phyloP scores from a whole-genome alignment of 1,140 invertebrate genomes.

The Thaumatotibia leucotreta region DNA sequence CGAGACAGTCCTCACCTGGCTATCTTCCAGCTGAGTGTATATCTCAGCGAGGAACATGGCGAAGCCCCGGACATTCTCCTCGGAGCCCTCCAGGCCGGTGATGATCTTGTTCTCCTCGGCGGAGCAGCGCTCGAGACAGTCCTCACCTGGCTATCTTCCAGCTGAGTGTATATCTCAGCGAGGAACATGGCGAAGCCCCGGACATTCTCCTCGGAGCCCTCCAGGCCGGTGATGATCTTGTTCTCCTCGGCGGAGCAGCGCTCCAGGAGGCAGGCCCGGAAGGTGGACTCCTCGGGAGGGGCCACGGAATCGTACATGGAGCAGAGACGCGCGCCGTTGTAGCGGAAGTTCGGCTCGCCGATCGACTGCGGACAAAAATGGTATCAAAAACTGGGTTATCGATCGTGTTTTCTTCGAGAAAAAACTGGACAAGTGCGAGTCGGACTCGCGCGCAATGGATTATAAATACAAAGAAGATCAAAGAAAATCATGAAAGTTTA shows the following conservation, averaged over 20 bases:
- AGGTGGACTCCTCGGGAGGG: constrained; percentile 69
- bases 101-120: constrained; percentile 71
- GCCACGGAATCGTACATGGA: constrained; percentile 77
- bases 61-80: constrained; percentile 72
- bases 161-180: constrained; percentile 74
- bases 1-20: too few relatives aligned
- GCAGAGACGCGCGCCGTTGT: constrained; percentile 81
- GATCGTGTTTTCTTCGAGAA: too few relatives aligned
- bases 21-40: constrained; percentile 73
- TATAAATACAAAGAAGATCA: too few relatives aligned
- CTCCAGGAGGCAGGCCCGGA: constrained; percentile 74
- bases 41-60: constrained; percentile 76
- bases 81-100: constrained; percentile 57
- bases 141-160: constrained; percentile 70
- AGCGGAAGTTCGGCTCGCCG: constrained; percentile 81
- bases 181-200: constrained; percentile 75
- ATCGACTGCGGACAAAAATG: constrained; percentile 75
- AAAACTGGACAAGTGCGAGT: too few relatives aligned
- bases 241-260: constrained; percentile 68
- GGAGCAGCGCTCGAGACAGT: too few relatives aligned
- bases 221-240: constrained; percentile 66
- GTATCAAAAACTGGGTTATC: not conserved
- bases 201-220: constrained; percentile 68
- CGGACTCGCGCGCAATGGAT: too few relatives aligned
- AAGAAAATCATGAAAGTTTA: too few relatives aligned